Conservation (phyloP, 2,797 vertebrate species). For the Selene dorsalis region DNA sequence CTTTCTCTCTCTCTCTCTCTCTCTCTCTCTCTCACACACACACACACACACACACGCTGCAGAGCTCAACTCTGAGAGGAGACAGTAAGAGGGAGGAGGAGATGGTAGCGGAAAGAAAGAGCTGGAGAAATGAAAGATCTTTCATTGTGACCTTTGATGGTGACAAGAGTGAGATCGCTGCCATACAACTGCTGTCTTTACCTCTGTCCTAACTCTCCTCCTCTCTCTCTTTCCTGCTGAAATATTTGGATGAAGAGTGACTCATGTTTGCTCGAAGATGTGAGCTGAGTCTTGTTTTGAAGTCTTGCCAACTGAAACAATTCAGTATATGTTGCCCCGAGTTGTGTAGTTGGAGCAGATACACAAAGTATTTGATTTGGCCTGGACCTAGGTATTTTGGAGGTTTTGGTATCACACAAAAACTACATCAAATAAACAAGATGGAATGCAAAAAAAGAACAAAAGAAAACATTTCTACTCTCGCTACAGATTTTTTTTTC, state of each 20-base stretch:
- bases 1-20: too few relatives aligned
- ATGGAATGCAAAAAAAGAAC: neutral
- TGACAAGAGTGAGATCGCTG: slow-evolving; percentile 65
- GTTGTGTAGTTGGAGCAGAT: neutral
- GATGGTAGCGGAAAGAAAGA: slow-evolving; percentile 57
- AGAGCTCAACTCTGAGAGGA: slow-evolving; percentile 62
- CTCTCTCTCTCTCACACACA: slow-evolving; percentile 35
- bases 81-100: slow-evolving; percentile 57
- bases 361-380: neutral
- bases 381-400: neutral
- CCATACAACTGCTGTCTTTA: slow-evolving; percentile 50
- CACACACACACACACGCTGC: slow-evolving; percentile 47
- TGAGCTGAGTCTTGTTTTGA: slow-evolving; percentile 8
- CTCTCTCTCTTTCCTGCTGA: slow-evolving; percentile 16
- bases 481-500: too few relatives aligned
- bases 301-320: slow-evolving; percentile 24
- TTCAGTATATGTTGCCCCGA: slow-evolving; percentile 19
- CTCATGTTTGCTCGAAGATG: slow-evolving; percentile 42
- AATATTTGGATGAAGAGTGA: slow-evolving; percentile 45
- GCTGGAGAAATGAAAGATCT: slow-evolving; percentile 72
- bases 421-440: neutral
- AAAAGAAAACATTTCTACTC: too few relatives aligned
- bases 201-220: slow-evolving; percentile 4
- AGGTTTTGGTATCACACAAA: neutral
- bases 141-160: slow-evolving; percentile 80